phyloP scores from a whole-genome alignment of 2,888 invertebrate genomes.

The Dasysyrphus albostriatus region DNA sequence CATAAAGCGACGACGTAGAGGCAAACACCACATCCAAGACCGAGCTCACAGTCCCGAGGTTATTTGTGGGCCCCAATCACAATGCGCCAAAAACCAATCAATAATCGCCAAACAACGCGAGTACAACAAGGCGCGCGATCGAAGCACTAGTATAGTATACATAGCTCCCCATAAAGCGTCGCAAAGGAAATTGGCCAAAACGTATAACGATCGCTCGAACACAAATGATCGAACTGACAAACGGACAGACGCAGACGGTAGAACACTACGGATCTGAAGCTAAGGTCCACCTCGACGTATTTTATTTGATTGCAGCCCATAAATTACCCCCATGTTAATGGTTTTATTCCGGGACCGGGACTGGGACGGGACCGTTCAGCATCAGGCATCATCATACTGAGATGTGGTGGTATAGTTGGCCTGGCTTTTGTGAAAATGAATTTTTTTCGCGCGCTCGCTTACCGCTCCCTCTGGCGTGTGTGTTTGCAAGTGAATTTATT shows the following conservation, averaged over 20 bases:
- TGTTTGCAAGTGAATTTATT: slow-evolving; percentile 62
- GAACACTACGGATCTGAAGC: slow-evolving; percentile 38
- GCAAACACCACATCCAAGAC: slow-evolving; percentile 15
- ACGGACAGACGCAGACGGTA: slow-evolving; percentile 39
- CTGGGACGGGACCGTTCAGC: slow-evolving; percentile 29
- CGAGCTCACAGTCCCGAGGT: slow-evolving; percentile 47
- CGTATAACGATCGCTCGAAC: slow-evolving; percentile 61
- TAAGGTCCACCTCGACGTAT: slow-evolving; percentile 71
- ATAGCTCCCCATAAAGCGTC: background rate
- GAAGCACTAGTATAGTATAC: background rate
- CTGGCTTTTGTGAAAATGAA: slow-evolving; percentile 63
- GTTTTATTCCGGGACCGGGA: slow-evolving; percentile 71
- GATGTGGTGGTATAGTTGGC: background rate
- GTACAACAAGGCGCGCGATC: slow-evolving; percentile 43
- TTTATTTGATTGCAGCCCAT: slow-evolving; percentile 75
- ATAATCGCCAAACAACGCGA: slow-evolving; percentile 68
- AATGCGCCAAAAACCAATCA: slow-evolving; percentile 76
- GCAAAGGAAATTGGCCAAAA: slow-evolving; percentile 70
- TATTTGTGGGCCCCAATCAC: slow-evolving; percentile 75
- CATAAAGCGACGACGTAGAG: slow-evolving; percentile 2
- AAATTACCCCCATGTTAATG: slow-evolving; percentile 75
- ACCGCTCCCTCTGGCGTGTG: slow-evolving; percentile 65
- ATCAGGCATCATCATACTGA: background rate
- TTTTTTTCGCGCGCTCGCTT: slow-evolving; percentile 50
- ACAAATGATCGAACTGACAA: slow-evolving; percentile 38